Base-by-base conservation (phyloP, 2,797 vertebrate species). In the Chelmon rostratus region DNA sequence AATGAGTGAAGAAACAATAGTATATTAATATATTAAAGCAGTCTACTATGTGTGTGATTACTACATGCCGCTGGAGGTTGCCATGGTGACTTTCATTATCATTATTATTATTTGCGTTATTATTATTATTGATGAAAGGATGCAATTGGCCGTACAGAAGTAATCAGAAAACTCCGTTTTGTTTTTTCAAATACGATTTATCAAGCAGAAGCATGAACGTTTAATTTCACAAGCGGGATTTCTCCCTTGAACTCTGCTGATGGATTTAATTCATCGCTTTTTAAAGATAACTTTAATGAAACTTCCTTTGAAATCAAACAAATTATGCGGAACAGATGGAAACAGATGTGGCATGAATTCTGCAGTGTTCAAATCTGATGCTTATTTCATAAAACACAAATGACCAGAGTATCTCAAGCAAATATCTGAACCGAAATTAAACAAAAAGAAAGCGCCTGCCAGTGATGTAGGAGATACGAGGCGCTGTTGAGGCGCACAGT, bases 251-350 rank as follows among this genome's bases (percentile, higher is more conserved):
- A 9, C 35, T 57, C 0, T 19, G n/a, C 50, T 23, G 52, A 71
- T 70, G 56, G 46, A 52, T 73, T 61, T 8, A 23, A 83, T 68
- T 54, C 15, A 81, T 66, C 11, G 58, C 21, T 74, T 79, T 35
- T 69, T 12, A 50, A 70, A 68, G 63, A 79, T 68, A 68, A 50
- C n/a, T 38, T 52, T 15, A 49, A 68, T 13, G 56, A 33, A 72
- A 76, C 56, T 67, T 38, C 67, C 19, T 56, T 46, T 49, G 25
- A 63, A 73, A 69, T 77, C 65, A 77, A 83, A 63, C 42, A 33
- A 65, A 52, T 66, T 19, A 66, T 71, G 52, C 52, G 49, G 47
- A 58, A 54, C 68, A 63, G 71, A 68, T 56, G 61, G 57, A 57
- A 57, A 35, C 31, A 59, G 59, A 80, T 53, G 40, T 59, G 73